Conservation (phyloP, 2,113 vertebrate genomes). For the Okapia johnstoni region DNA sequence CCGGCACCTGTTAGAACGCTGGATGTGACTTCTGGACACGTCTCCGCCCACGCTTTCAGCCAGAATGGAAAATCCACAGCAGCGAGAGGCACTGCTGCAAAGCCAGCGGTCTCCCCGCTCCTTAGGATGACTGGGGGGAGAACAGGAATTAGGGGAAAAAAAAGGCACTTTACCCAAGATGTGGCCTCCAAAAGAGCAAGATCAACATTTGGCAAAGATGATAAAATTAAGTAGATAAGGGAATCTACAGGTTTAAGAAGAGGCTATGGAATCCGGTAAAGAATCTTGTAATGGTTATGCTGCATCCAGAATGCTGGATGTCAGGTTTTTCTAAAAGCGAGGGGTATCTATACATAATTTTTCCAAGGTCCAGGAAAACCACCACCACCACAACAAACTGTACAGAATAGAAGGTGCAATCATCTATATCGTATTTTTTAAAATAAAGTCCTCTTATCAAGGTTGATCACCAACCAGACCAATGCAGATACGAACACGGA, state of each 20-base stretch:
- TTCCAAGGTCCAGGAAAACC: neutral
- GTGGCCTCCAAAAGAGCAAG: neutral
- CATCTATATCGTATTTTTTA: neutral
- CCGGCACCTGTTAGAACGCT: neutral
- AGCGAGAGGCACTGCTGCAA: rapidly evolving
- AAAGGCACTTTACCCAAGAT: neutral
- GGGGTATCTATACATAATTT: neutral
- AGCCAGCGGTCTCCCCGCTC: rapidly evolving
- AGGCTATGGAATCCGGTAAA: neutral
- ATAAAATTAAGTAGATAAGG: no score
- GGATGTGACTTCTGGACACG: neutral
- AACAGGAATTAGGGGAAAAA: neutral
- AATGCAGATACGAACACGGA: rapidly evolving
- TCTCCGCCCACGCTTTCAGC: rapidly evolving
- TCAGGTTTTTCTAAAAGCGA: neutral
- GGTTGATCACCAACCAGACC: neutral
- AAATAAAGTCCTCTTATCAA: neutral
- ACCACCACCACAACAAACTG: neutral
- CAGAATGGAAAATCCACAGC: rapidly evolving
- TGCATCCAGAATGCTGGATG: neutral
- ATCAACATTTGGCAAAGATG: neutral
- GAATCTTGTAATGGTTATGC: no score
- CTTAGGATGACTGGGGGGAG: neutral
- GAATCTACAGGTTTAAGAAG: neutral
- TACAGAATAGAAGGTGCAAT: neutral